Conservation (phyloP, 1,140 invertebrate genomes). For the Paraescarpia echinospica region DNA sequence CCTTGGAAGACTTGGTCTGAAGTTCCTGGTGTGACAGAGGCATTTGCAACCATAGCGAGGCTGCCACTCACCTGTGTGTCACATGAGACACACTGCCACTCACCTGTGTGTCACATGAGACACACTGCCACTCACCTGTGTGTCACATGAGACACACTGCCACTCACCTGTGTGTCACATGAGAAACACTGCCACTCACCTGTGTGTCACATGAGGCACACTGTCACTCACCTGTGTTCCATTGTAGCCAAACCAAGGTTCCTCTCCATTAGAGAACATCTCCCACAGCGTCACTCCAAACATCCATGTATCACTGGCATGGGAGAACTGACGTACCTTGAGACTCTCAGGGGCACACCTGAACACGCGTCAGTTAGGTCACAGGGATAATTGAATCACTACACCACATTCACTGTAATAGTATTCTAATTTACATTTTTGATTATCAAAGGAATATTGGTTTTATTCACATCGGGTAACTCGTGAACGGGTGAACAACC, state of each 20-base stretch:
- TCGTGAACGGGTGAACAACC: too few relatives aligned
- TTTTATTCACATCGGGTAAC: too few relatives aligned
- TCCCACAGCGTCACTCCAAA: conserved; percentile 93
- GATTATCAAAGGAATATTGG: too few relatives aligned
- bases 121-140: background rate
- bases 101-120: background rate
- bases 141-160: background rate
- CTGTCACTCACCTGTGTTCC: conserved; percentile 16
- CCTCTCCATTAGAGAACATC: conserved; percentile 83
- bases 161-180: background rate
- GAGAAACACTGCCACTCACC: conserved; percentile 1
- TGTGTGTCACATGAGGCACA: background rate
- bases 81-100: background rate
- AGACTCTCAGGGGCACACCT: conserved; percentile 78
- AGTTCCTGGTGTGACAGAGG: too few relatives aligned
- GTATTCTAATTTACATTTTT: too few relatives aligned
- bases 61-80: background rate
- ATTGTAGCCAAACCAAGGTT: conserved; percentile 65
- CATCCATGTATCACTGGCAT: conserved; percentile 93
- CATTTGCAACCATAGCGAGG: too few relatives aligned
- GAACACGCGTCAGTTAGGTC: background rate
- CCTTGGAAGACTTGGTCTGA: too few relatives aligned
- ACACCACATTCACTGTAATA: background rate
- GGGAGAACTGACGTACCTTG: conserved; percentile 86
- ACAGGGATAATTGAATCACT: conserved; percentile 14